Percentiles rank a stretch among this genome's conserved stretches.
phyloP scores from a whole-genome alignment of 2,797 vertebrate species.

The Coranthus polyacanthus region DNA sequence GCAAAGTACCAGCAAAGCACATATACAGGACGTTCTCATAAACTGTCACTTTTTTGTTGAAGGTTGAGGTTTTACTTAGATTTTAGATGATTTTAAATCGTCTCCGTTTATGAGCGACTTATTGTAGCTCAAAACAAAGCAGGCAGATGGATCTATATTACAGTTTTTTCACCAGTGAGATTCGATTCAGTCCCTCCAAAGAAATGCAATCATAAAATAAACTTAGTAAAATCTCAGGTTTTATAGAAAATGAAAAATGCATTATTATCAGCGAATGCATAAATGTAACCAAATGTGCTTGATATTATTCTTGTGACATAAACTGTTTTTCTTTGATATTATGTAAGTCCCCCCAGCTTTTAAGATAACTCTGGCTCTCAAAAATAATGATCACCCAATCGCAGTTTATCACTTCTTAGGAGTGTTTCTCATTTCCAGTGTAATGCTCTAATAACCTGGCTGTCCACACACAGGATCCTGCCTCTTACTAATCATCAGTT shows the following conservation, averaged over 20 bases:
- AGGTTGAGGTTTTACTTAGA: too few relatives aligned
- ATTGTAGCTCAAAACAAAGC: too few relatives aligned
- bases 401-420: background rate
- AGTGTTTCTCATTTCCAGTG: background rate
- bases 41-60: too few relatives aligned
- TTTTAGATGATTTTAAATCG: too few relatives aligned
- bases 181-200: too few relatives aligned
- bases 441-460: slow-evolving; percentile 5
- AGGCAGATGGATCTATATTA: too few relatives aligned
- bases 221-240: too few relatives aligned
- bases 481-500: too few relatives aligned
- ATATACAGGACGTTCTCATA: too few relatives aligned
- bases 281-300: background rate
- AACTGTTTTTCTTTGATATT: background rate
- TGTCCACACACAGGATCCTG: slow-evolving; percentile 1
- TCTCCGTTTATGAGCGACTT: too few relatives aligned
- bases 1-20: too few relatives aligned
- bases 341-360: slow-evolving; percentile 2
- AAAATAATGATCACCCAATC: slow-evolving; percentile 6
- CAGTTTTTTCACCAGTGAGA: too few relatives aligned
- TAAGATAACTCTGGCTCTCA: background rate
- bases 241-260: background rate
- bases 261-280: background rate
- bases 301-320: slow-evolving; percentile 17
- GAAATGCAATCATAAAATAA: background rate